These are phyloP conservation scores for Microcebus lehilahytsara DNA, from an alignment of 2,113 vertebrate genomes.

Conservation along the genomic window DNA sequence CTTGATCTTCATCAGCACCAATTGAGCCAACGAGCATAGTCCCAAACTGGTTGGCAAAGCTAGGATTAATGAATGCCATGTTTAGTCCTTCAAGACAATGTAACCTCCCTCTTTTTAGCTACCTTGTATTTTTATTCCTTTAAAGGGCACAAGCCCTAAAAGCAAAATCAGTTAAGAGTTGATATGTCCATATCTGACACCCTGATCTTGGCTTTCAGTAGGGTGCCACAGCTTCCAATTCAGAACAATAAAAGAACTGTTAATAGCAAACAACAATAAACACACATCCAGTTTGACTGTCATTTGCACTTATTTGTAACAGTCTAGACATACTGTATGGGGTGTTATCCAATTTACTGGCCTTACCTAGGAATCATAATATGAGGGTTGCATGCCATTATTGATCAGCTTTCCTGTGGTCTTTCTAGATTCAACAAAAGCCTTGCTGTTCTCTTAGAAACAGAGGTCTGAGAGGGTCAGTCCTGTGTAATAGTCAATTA, in stretches of 20 bases:
- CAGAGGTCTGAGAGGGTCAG: conserved; percentile 44
- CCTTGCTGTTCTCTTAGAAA: conserved; percentile 39
- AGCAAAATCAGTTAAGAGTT: conserved; percentile 48
- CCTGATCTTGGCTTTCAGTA: conserved; percentile 24
- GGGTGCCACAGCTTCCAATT: conserved; percentile 57
- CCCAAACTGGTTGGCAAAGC: background rate
- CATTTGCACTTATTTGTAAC: conserved; percentile 72
- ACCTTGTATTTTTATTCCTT: conserved; percentile 13
- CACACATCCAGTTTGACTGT: conserved; percentile 57
- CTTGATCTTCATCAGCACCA: background rate
- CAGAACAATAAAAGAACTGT: conserved; percentile 58
- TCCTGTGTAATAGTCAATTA: conserved; percentile 30
- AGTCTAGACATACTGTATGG: conserved; percentile 66
- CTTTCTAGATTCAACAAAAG: conserved; percentile 71
- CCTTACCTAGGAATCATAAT: conserved; percentile 71
- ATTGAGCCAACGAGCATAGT: background rate
- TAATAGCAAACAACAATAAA: conserved; percentile 40
- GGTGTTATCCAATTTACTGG: conserved; percentile 66
- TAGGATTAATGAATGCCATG: background rate
- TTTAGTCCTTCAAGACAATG: conserved; percentile 30
- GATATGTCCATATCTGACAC: conserved; percentile 37
- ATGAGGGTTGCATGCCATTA: conserved; percentile 55
- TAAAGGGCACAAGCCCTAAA: conserved; percentile 38
- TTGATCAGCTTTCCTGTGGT: conserved; percentile 55
- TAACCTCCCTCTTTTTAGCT: conserved; percentile 4